Evolutionary conservation across 1,140 invertebrate genomes (phyloP).

Genomic region (Colletes gigas): DNA sequence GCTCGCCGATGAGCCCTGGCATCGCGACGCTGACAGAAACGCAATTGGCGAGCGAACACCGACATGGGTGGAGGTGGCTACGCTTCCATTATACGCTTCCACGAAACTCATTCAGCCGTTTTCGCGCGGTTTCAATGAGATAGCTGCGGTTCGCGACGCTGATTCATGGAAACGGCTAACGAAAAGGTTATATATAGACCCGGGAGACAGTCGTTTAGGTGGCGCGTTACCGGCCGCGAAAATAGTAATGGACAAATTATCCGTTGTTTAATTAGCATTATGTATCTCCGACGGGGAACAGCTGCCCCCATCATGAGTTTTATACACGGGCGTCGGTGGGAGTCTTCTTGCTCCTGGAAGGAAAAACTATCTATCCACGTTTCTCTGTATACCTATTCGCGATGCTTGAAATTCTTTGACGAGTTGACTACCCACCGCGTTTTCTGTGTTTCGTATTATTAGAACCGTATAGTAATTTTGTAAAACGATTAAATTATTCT

Average conservation of each 20-base stretch:
- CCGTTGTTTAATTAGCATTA: slow-evolving; percentile 38
- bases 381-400: neutral
- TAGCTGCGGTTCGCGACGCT: slow-evolving; percentile 41
- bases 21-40: slow-evolving; percentile 42
- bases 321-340: no score
- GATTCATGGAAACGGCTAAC: slow-evolving; percentile 42
- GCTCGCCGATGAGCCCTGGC: slow-evolving; percentile 30
- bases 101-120: slow-evolving; percentile 62
- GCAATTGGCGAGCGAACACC: slow-evolving; percentile 39
- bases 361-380: no score
- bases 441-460: no score
- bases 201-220: slow-evolving; percentile 5
- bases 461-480: no score
- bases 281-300: slow-evolving; percentile 14
- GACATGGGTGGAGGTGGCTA: slow-evolving; percentile 28
- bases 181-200: slow-evolving; percentile 30
- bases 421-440: neutral
- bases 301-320: slow-evolving; percentile 27
- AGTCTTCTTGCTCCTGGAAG: neutral
- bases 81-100: slow-evolving; percentile 59
- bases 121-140: slow-evolving; percentile 59
- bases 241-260: slow-evolving; percentile 32
- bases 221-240: neutral
- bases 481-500: no score
- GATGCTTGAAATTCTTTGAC: neutral